Conservation (phyloP, 2,113 vertebrate genomes). For the Sinosuthora webbiana region DNA sequence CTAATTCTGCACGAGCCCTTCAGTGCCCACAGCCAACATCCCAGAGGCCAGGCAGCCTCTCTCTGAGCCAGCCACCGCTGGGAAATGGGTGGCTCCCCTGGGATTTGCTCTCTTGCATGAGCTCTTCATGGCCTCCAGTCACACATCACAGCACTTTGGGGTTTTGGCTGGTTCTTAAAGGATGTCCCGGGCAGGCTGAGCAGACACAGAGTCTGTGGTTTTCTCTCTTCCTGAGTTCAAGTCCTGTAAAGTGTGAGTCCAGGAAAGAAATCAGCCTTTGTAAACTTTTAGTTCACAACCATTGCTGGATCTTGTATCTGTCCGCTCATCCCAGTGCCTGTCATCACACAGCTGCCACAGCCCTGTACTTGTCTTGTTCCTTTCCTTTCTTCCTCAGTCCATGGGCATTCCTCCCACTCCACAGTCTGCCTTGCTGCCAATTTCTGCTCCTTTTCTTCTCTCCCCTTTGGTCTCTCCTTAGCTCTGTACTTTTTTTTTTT, state of each 20-base stretch:
- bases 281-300: slow-evolving; percentile 27
- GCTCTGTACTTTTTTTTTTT: neutral
- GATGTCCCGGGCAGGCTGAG: slow-evolving; percentile 2
- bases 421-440: neutral
- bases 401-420: too few relatives aligned
- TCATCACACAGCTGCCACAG: neutral
- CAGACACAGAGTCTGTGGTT: slow-evolving; percentile 66
- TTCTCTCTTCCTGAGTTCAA: slow-evolving; percentile 48
- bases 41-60: neutral
- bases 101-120: neutral
- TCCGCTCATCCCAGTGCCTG: neutral
- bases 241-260: slow-evolving; percentile 27
- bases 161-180: slow-evolving; percentile 25
- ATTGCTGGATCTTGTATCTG: slow-evolving; percentile 25
- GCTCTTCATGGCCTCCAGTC: neutral
- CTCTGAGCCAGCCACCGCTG: neutral
- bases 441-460: slow-evolving; percentile 2
- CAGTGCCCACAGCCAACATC: neutral
- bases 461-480: neutral
- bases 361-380: neutral
- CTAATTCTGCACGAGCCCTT: neutral
- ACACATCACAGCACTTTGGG: neutral
- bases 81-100: neutral
- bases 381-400: neutral
- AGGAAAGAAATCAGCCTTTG: slow-evolving; percentile 23